Conservation (phyloP, 2,113 vertebrate genomes). For the Irena cyanogastra region DNA sequence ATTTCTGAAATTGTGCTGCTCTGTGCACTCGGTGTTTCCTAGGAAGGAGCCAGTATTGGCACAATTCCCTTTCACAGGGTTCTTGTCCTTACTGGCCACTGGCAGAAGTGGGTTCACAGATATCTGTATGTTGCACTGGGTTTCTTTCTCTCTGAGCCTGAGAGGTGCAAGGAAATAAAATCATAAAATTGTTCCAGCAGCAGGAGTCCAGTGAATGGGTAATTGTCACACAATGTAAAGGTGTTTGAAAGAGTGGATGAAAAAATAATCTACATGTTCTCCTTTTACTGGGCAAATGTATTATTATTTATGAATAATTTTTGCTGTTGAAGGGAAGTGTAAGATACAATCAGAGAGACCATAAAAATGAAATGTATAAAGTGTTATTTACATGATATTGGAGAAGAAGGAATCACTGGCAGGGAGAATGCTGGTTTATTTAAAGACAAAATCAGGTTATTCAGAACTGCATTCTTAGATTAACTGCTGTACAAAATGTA, state of each 20-base stretch:
- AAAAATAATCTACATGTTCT: not conserved
- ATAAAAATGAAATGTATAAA: not conserved
- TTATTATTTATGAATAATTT: constrained; percentile 40
- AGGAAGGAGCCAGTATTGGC: not conserved
- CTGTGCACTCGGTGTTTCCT: not conserved
- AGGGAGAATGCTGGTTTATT: constrained; percentile 9
- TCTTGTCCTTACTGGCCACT: not conserved
- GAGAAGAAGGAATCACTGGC: not conserved
- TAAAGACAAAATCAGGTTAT: constrained; percentile 20
- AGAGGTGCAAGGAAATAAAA: not conserved
- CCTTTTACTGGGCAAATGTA: not conserved
- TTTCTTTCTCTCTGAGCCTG: not conserved
- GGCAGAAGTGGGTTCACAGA: not conserved
- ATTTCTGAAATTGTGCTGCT: not conserved
- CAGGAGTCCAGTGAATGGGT: not conserved
- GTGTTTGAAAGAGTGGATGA: not conserved
- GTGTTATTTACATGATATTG: constrained; percentile 5
- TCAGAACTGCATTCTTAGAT: not conserved
- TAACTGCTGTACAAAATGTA: not conserved
- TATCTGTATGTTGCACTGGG: rapidly evolving
- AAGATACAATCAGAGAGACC: not conserved
- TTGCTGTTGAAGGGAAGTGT: not conserved
- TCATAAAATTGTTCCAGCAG: not conserved
- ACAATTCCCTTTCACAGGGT: not conserved
- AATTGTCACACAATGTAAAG: not conserved